A percentile compares a stretch with the other conserved stretches of the same genome.
Evolutionary conservation across 1,140 invertebrate species (phyloP).

Genomic region (Triops cancriformis): DNA sequence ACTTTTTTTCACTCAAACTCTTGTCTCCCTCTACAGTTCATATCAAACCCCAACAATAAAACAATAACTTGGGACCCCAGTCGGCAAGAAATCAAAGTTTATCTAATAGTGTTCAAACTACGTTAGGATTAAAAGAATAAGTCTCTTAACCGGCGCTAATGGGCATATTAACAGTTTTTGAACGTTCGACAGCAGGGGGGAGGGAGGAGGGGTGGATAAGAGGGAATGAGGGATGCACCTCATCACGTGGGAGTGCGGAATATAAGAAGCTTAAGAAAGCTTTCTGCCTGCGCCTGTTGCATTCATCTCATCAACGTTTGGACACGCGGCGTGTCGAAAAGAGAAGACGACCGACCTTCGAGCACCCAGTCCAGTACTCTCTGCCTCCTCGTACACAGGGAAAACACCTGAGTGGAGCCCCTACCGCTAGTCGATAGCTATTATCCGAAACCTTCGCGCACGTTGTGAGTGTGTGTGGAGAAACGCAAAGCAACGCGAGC

Average conservation of each 20-base stretch:
- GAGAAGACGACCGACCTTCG: neutral
- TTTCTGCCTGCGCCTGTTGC: neutral
- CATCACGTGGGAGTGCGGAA: neutral
- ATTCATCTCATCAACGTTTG: neutral
- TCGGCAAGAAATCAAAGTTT: neutral
- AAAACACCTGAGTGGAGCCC: neutral
- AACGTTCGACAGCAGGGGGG: neutral
- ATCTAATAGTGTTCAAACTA: neutral
- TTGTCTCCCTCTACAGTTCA: neutral
- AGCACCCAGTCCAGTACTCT: neutral
- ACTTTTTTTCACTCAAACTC: neutral
- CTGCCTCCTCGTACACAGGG: neutral
- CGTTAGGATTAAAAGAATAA: neutral
- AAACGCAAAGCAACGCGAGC: too few species aligned
- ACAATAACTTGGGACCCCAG: neutral
- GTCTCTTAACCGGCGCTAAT: neutral
- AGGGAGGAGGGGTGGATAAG: neutral
- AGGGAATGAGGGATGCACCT: neutral
- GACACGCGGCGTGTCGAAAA: constrained; percentile 3
- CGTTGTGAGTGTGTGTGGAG: too few species aligned
- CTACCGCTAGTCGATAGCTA: too few species aligned
- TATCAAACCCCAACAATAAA: neutral
- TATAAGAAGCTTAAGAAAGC: neutral
- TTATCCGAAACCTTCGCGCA: too few species aligned
- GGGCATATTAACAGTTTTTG: neutral